Conservation (phyloP, 2,888 invertebrate genomes). For the Hypomecis atomaria region DNA sequence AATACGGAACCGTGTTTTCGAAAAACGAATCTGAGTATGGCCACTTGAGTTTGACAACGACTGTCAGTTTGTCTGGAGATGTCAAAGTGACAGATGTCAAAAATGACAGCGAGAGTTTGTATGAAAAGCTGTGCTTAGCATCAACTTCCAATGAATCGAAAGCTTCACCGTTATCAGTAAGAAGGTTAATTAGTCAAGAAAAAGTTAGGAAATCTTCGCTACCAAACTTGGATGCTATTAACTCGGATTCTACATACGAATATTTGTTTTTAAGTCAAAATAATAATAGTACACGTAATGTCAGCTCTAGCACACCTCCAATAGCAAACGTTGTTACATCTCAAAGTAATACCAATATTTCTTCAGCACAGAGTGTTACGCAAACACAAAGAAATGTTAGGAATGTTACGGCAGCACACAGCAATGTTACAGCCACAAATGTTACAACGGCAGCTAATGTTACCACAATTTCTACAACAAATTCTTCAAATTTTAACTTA, state of each 20-base stretch:
- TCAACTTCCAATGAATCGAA: constrained; percentile 56
- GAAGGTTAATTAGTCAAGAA: constrained; percentile 58
- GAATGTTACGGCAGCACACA: background rate
- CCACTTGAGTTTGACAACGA: constrained; percentile 74
- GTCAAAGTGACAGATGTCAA: constrained; percentile 44
- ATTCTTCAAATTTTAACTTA: constrained; percentile 10
- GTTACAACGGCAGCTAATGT: constrained; percentile 1
- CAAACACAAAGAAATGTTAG: background rate
- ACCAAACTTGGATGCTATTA: constrained; percentile 68
- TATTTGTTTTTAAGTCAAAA: constrained; percentile 67
- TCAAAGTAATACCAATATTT: constrained; percentile 11
- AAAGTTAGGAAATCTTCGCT: constrained; percentile 70
- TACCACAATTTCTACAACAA: constrained; percentile 17
- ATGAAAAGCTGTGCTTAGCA: constrained; percentile 73
- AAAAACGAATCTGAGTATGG: constrained; percentile 68
- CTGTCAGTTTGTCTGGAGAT: constrained; percentile 62
- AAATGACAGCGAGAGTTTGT: constrained; percentile 53
- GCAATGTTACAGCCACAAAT: constrained; percentile 1
- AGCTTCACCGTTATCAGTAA: constrained; percentile 59
- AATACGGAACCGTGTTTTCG: constrained; percentile 69
- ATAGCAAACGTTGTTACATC: constrained; percentile 12
- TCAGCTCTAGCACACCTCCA: constrained; percentile 15
- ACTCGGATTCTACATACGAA: constrained; percentile 71
- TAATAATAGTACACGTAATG: constrained; percentile 38
- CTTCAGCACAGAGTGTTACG: background rate